Conservation (phyloP, 2,888 invertebrate genomes). For the Tineola bisselliella region DNA sequence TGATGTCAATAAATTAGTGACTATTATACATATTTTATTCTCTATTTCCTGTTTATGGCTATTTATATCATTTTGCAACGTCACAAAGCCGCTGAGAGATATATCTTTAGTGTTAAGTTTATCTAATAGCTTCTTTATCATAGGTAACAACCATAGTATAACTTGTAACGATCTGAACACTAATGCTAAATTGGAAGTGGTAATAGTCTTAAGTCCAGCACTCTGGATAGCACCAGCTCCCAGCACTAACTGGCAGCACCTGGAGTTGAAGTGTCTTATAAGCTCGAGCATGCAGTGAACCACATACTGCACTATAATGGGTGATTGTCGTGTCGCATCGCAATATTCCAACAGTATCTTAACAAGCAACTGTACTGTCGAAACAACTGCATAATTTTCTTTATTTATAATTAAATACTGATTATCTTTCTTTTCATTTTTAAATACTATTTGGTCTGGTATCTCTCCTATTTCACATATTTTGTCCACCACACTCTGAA, state of each 20-base stretch:
- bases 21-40: slow-evolving; percentile 89
- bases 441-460: slow-evolving; percentile 35
- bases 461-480: slow-evolving; percentile 68
- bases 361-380: slow-evolving; percentile 86
- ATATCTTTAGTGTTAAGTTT: slow-evolving; percentile 62
- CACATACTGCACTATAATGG: slow-evolving; percentile 81
- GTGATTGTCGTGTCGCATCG: slow-evolving; percentile 78
- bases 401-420: slow-evolving; percentile 72
- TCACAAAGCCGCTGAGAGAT: slow-evolving; percentile 69
- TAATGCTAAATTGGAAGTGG: slow-evolving; percentile 91
- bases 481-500: slow-evolving; percentile 84
- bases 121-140: slow-evolving; percentile 75
- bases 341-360: slow-evolving; percentile 95
- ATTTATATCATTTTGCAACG: slow-evolving; percentile 80
- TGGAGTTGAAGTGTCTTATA: slow-evolving; percentile 85
- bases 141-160: slow-evolving; percentile 80
- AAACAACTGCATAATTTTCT: slow-evolving; percentile 80
- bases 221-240: slow-evolving; percentile 96
- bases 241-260: slow-evolving; percentile 91
- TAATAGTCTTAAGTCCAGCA: slow-evolving; percentile 93
- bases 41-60: slow-evolving; percentile 94
- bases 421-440: slow-evolving; percentile 53
- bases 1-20: slow-evolving; percentile 83
- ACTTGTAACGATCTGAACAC: slow-evolving; percentile 86
- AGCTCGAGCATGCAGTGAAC: slow-evolving; percentile 89